Percentiles rank a stretch among this genome's conserved stretches.
Evolutionary conservation across 2,888 invertebrate genomes (phyloP).

Genomic region (Drosophila anceps): DNA sequence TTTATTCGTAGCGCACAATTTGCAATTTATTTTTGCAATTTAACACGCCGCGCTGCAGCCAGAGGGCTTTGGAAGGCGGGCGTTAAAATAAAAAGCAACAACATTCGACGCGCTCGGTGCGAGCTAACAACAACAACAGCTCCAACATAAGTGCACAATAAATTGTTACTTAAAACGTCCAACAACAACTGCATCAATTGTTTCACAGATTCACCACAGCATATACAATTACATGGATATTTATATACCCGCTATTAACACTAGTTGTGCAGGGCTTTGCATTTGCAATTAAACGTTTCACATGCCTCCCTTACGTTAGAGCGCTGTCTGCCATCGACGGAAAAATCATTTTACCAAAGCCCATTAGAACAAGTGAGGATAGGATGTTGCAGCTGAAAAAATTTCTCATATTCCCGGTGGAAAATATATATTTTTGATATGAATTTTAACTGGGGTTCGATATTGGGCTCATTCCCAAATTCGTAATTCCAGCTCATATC

Average conservation of each 20-base stretch:
- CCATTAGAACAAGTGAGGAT: constrained; percentile 4
- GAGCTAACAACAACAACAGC: constrained; percentile 71
- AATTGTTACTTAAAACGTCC: constrained; percentile 76
- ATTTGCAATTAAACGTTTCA: constrained; percentile 81
- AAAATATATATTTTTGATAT: too few species aligned
- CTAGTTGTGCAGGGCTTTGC: constrained; percentile 52
- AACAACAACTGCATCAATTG: constrained; percentile 54
- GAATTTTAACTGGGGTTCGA: too few species aligned
- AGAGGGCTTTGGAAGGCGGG: constrained; percentile 1
- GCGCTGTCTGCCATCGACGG: constrained; percentile 6
- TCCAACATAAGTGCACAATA: constrained; percentile 69
- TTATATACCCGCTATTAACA: constrained; percentile 29
- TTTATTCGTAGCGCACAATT: constrained; percentile 74
- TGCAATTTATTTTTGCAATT: constrained; percentile 80
- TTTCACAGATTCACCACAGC: constrained; percentile 18
- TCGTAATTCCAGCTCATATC: background rate
- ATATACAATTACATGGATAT: constrained; percentile 24
- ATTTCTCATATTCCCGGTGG: background rate
- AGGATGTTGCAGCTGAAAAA: background rate
- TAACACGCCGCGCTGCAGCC: constrained; percentile 66
- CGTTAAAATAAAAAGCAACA: constrained; percentile 20
- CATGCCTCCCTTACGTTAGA: constrained; percentile 5
- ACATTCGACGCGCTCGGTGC: constrained; percentile 49
- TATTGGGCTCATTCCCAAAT: too few species aligned
- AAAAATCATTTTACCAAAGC: constrained; percentile 6